phyloP scores from a whole-genome alignment of 2,113 vertebrate genomes.

The Crotalus viridis region DNA sequence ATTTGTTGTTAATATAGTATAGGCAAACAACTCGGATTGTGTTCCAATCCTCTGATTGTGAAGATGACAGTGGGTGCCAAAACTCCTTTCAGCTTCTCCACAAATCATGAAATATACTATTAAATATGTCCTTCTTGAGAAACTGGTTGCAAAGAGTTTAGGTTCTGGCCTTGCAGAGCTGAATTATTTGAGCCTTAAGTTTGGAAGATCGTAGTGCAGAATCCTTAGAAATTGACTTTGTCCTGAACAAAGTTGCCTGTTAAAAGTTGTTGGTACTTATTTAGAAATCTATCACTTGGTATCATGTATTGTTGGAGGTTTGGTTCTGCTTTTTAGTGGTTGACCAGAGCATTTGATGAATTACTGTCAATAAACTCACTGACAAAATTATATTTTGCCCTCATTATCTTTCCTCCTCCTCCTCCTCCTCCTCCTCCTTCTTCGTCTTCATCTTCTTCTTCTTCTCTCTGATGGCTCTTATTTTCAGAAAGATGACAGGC shows the following conservation, averaged over 20 bases:
- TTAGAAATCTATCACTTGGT: neutral
- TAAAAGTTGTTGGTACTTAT: neutral
- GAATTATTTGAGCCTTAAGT: neutral
- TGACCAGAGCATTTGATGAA: neutral
- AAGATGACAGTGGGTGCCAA: neutral
- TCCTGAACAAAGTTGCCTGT: neutral
- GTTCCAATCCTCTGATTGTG: neutral
- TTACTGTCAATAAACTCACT: neutral
- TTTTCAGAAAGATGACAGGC: neutral
- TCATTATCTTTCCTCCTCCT: neutral
- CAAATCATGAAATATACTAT: neutral
- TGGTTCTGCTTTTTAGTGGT: neutral
- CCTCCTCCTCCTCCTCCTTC: neutral
- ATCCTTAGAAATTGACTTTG: neutral
- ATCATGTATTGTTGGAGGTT: neutral
- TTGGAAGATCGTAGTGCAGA: neutral
- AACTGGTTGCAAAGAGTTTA: neutral
- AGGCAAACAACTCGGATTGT: neutral
- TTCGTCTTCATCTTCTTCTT: neutral
- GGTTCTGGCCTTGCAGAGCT: neutral
- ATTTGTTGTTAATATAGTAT: neutral
- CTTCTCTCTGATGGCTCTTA: neutral
- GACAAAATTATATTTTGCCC: neutral
- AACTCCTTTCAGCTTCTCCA: neutral
- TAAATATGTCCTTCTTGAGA: neutral